Evolutionary conservation across 2,888 invertebrate species (phyloP), one percentile per base, ranked within the genome.

Genomic region (Galeopsomyia nigrocyanea): DNA sequence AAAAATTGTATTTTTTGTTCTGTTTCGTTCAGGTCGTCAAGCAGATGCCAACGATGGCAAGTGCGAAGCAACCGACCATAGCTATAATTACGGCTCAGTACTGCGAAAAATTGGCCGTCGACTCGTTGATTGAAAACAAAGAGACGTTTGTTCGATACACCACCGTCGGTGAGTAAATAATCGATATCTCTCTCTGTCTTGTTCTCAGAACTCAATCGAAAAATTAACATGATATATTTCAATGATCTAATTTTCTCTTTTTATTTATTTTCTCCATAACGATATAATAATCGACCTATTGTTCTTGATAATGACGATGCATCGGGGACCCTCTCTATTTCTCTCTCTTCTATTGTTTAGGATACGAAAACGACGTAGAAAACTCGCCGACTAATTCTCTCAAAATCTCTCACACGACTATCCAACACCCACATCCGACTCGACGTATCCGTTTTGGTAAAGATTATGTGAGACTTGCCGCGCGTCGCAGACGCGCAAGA

Each of bases 1-100:
- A n/a, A n/a, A n/a, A n/a, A n/a, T n/a, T n/a, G n/a, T 6, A 22
- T 31, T 19, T 26, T 26, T 26, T 26, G n/a, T n/a, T n/a, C n/a
- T n/a, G n/a, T 26, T 26, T 26, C 3, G 26, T 63, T 46, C 78
- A 93, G 92, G 93, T 97, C 73, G 97, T 98, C 72, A 95, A 96
- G 83, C 96, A 97, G 90, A 96, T 98, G 95, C 98, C 98, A 16
- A 93, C 93, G 14, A 91, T 98, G 85, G 92, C 92, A 67, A 93
- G 93, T 74, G 92, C 94, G 31, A 95, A 97, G 80, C 97, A 97
- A 84, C 98, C 98, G 0, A 97, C 96, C 21, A 96, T 99, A 82
- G 99, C 98, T n/a, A 95, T 99, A 73, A 95, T 99, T 74, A 98
- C 98, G 0, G 97, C 97, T 0, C 92, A 98, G 82, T 99, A 97